Conservation (phyloP, 1,140 invertebrate genomes). For the Popillia japonica region DNA sequence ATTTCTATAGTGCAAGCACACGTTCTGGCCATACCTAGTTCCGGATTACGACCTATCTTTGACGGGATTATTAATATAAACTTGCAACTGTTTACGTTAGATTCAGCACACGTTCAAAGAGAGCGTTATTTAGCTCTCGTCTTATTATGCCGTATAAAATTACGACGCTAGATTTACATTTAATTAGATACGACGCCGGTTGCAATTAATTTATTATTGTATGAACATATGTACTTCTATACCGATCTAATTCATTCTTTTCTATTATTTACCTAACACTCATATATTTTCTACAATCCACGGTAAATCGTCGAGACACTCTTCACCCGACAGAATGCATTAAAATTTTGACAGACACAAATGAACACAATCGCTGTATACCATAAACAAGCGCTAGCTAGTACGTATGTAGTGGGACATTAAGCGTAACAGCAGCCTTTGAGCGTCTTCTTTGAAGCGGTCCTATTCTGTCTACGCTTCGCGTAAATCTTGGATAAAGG, state of each 20-base stretch:
- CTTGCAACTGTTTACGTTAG: background rate
- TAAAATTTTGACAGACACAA: conserved; percentile 1
- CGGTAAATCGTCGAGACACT: background rate
- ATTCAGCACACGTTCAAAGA: background rate
- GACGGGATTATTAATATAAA: background rate
- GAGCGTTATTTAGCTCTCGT: background rate
- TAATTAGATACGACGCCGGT: background rate
- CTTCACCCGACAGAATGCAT: background rate
- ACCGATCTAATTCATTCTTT: background rate
- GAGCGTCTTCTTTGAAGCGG: background rate
- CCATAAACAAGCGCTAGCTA: background rate
- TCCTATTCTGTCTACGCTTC: background rate
- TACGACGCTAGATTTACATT: background rate
- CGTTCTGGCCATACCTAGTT: background rate
- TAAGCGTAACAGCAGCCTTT: too few relatives aligned
- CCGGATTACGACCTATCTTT: background rate
- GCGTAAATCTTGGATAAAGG: background rate
- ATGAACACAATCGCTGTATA: background rate
- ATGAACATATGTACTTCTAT: too few relatives aligned
- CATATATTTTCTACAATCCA: background rate
- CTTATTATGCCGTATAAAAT: background rate
- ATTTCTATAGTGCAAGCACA: background rate
- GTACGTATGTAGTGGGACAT: too few relatives aligned
- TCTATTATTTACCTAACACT: background rate
- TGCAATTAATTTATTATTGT: background rate